phyloP scores from a whole-genome alignment of 2,113 vertebrate species.

The Chaenogobius annularis region DNA sequence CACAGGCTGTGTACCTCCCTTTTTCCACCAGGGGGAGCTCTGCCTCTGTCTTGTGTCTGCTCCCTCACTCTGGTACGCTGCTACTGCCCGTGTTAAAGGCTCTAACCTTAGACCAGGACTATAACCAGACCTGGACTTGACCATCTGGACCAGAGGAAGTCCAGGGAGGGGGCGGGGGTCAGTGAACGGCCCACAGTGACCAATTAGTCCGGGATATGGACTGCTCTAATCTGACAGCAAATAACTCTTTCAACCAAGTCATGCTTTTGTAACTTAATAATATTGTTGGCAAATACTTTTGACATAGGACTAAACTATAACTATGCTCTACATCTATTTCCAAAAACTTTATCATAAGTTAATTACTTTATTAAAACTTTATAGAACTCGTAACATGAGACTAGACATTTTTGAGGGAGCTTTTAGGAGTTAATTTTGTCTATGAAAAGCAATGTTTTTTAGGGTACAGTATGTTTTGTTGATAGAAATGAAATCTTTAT shows the following conservation, averaged over 20 bases:
- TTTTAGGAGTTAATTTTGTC: no score
- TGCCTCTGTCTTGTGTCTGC: slow-evolving; percentile 57
- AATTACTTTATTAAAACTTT: no score
- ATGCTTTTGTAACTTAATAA: neutral
- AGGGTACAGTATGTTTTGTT: no score
- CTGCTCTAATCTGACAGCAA: neutral
- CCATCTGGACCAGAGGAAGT: slow-evolving; percentile 46
- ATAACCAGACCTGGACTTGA: slow-evolving; percentile 40
- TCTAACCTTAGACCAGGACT: slow-evolving; percentile 64
- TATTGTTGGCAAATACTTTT: neutral
- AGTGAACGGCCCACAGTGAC: neutral
- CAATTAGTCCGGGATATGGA: neutral
- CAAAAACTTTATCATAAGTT: no score
- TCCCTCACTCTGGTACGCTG: slow-evolving; percentile 45
- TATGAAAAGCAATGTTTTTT: no score
- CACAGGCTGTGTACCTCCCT: slow-evolving; percentile 31
- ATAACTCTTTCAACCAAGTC: neutral
- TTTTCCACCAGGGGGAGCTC: slow-evolving; percentile 78
- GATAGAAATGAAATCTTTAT: no score
- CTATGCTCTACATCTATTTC: no score
- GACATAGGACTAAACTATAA: no score
- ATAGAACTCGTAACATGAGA: no score
- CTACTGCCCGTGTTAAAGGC: slow-evolving; percentile 69
- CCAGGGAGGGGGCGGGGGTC: slow-evolving; percentile 7
- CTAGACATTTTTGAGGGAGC: no score